Evolutionary conservation across 2,888 invertebrate species (phyloP), one percentile per base, ranked within the genome.

Genomic region (Camptogramma bilineatum): DNA sequence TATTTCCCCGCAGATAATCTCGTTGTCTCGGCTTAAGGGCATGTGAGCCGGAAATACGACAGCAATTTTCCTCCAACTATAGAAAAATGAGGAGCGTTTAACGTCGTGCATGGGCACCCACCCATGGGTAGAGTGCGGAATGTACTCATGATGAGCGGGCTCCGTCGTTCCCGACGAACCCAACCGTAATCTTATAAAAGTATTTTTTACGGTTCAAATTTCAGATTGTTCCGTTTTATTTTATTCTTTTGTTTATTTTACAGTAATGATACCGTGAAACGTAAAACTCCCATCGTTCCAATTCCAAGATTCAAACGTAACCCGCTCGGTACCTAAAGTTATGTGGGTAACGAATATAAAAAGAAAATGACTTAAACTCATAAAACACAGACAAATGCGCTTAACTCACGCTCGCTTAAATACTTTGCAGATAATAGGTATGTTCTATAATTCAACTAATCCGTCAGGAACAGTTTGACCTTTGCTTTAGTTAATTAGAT

Each of bases 21-120:
- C 87, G 88, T 89, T 89, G 91, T 91, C 90, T 90, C 85, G 84
- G 86, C 87, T 90, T 90, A 90, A 88, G 90, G 89, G 87, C 87
- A 90, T 88, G 88, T 88, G 90, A 90, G 90, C 83, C 85, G 88
- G 87, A 91, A 90, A 91, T 90, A 89, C 89, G 90, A 88, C 85
- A 83, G 88, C 90, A 89, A 90, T 91, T 91, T 90, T 89, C 88
- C 87, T 87, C 82, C 87, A 87, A 89, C 89, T 90, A 90, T 86
- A 87, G 89, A 91, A 89, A 91, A 91, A 91, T 91, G 90, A 86
- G 87, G 81, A 84, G 78, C 88, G 85, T 86, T 91, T 89, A 91
- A 85, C 81, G 86, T 83, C 78, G 80, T 85, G 88, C 85, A 81
- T 84, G 88, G 86, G 75, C 79, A 77, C 81, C 79, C 85, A 78